These are phyloP conservation scores for Rhinoraja longicauda DNA, from an alignment of 2,797 vertebrate species.

Conservation along the genomic window DNA sequence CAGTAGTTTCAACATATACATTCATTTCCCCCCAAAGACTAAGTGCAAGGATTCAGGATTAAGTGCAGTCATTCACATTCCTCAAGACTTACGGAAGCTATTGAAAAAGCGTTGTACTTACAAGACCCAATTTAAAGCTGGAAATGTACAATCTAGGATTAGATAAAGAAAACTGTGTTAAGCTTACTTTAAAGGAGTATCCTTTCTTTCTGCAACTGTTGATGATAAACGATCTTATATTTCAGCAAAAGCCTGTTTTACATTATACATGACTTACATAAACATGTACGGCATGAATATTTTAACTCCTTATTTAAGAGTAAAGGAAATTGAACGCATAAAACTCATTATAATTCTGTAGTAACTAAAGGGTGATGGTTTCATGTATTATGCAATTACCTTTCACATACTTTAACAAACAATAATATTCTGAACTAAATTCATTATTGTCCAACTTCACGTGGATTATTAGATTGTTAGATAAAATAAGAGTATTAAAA, in stretches of 20 bases:
- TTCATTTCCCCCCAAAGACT: neutral
- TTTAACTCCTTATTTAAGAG: slow-evolving; percentile 1
- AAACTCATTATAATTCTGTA: slow-evolving; percentile 20
- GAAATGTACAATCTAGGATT: neutral
- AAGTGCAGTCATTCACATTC: neutral
- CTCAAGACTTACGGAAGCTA: neutral
- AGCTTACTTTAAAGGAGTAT: neutral
- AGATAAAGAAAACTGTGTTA: neutral
- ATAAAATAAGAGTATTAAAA: neutral
- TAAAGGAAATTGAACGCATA: slow-evolving; percentile 10
- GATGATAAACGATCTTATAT: slow-evolving; percentile 1
- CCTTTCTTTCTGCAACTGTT: neutral
- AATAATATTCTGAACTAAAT: neutral
- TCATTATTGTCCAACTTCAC: neutral
- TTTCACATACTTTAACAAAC: neutral
- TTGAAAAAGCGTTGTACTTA: neutral
- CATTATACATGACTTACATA: neutral
- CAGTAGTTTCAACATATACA: neutral
- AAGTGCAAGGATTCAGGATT: neutral
- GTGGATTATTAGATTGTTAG: neutral
- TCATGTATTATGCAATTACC: neutral
- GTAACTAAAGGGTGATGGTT: neutral
- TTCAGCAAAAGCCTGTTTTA: neutral
- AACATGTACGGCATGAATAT: slow-evolving; percentile 8
- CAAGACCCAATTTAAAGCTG: neutral